These are phyloP conservation scores for Notarius lentiginosus DNA, from an alignment of 2,113 vertebrate species.

Conservation along the genomic window DNA sequence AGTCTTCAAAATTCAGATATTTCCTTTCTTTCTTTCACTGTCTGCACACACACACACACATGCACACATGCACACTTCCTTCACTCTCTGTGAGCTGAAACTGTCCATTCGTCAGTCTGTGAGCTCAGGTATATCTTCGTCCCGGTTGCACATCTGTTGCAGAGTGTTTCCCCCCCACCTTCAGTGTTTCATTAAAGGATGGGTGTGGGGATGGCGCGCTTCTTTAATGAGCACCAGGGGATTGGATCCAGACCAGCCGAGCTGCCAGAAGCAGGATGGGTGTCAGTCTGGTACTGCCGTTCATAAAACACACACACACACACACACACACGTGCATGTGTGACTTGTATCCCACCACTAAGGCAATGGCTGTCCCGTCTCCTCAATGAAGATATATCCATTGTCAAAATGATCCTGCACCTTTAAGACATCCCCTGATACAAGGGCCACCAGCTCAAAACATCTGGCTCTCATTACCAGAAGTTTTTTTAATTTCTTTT, in stretches of 20 bases:
- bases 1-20: constrained; percentile 33
- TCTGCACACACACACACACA: not conserved
- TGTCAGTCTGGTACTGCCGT: constrained; percentile 70
- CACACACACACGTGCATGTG: constrained; percentile 43
- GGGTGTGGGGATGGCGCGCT: constrained; percentile 66
- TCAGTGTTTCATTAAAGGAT: constrained; percentile 57
- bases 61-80: not conserved
- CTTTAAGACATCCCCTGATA: constrained; percentile 67
- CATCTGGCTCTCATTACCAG: constrained; percentile 82
- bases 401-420: constrained; percentile 77
- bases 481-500: constrained; percentile 67
- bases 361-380: constrained; percentile 72
- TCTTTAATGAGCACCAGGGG: constrained; percentile 66
- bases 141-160: constrained; percentile 41
- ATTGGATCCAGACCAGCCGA: constrained; percentile 76
- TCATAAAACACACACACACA: constrained; percentile 54
- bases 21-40: constrained; percentile 28
- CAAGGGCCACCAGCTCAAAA: constrained; percentile 66
- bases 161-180: constrained; percentile 20
- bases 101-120: constrained; percentile 22
- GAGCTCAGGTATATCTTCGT: constrained; percentile 32
- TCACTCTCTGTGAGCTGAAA: constrained; percentile 12
- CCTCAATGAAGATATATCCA: constrained; percentile 75
- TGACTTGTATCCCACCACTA: constrained; percentile 55
- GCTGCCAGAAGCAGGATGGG: constrained; percentile 72